These are phyloP conservation scores for Lacerta bilineata DNA, from an alignment of 2,797 vertebrate genomes.

Conservation along the genomic window DNA sequence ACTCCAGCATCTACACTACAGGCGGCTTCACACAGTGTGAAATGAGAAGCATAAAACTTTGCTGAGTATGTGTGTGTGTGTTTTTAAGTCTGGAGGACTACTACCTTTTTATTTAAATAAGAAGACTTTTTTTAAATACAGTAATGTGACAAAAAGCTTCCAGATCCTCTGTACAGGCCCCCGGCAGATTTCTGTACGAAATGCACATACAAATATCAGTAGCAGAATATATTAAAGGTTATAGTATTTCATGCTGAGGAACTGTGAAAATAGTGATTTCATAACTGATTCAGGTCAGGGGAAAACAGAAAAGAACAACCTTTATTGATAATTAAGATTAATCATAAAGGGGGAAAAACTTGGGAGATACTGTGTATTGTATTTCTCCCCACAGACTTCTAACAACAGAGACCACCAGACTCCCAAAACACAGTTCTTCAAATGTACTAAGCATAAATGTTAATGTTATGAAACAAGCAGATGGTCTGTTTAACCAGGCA, in stretches of 20 bases:
- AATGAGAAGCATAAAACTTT: background rate
- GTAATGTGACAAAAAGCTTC: constrained; percentile 9
- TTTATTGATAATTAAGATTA: constrained; percentile 30
- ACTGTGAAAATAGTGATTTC: constrained; percentile 6
- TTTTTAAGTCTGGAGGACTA: background rate
- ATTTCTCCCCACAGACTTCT: constrained; percentile 44
- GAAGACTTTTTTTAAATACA: too few relatives aligned
- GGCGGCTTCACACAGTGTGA: background rate
- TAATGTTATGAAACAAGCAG: constrained; percentile 73
- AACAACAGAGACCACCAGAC: constrained; percentile 66
- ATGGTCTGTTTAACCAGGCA: constrained; percentile 79
- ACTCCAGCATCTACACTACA: background rate
- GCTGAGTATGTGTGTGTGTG: too few relatives aligned
- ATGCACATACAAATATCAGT: constrained; percentile 19
- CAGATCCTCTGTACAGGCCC: background rate
- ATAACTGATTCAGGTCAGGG: background rate
- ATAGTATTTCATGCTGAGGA: background rate
- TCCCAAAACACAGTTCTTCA: constrained; percentile 63
- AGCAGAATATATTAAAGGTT: constrained; percentile 3
- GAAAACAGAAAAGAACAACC: constrained; percentile 7
- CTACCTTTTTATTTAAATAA: too few relatives aligned
- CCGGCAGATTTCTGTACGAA: constrained; percentile 21
- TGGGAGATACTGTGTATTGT: constrained; percentile 48
- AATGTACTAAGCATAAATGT: constrained; percentile 70
- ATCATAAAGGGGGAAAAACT: constrained; percentile 14